Conservation (phyloP, 2,888 invertebrate genomes). For the Dermolepida albohirtum region DNA sequence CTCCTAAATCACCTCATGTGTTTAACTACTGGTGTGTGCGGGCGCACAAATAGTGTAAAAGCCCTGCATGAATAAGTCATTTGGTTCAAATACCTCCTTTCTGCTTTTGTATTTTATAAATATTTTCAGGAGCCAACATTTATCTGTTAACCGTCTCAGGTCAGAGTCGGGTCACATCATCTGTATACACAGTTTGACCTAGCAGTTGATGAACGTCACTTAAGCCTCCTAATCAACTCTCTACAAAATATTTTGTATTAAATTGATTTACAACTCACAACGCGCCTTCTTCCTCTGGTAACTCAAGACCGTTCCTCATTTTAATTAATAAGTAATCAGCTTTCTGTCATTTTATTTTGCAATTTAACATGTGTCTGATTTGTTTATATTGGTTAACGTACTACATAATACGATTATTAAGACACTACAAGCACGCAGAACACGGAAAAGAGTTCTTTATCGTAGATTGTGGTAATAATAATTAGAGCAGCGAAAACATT, state of each 20-base stretch:
- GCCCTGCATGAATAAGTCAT: neutral
- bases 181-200: conserved; percentile 16
- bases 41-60: neutral
- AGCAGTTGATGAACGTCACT: no score
- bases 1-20: neutral
- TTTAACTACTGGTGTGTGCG: neutral
- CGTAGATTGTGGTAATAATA: no score
- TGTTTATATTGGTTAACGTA: no score
- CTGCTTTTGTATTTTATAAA: conserved; percentile 11
- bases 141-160: conserved; percentile 42
- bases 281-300: neutral
- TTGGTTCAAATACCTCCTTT: conserved; percentile 35
- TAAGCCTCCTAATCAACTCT: no score
- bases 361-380: neutral
- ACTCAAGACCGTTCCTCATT: neutral
- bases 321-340: neutral
- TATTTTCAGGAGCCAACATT: conserved; percentile 6
- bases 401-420: no score
- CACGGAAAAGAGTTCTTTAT: no score
- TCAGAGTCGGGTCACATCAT: conserved; percentile 42
- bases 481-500: no score
- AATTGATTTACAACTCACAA: conserved; percentile 35
- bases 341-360: no score
- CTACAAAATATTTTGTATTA: conserved; percentile 37
- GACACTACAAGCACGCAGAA: no score